Evolutionary conservation across 2,888 invertebrate species (phyloP), one percentile per base, ranked within the genome.

Genomic region (Pseudococcus longispinus): DNA sequence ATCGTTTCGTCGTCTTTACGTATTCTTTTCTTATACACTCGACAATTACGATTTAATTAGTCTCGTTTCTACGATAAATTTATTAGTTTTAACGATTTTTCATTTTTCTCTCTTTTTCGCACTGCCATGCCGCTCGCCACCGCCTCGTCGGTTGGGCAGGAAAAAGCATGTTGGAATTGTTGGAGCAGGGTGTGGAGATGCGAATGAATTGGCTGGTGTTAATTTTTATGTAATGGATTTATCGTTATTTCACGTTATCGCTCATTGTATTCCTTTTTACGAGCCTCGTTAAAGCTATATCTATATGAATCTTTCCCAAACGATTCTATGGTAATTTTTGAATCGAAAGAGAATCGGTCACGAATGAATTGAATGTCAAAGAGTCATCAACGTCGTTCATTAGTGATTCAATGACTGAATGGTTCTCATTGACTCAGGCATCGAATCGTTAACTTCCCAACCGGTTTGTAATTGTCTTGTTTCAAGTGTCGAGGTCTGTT

Each of bases 1-100:
- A 74, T 29, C n/a, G 74, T 74, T n/a, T 37, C 74, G 74, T 74
- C 37, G 32, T 74, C 74, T 74, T 74, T 32, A 32, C 15, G 5
- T 32, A 32, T 74, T 74, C 26, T 37, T 74, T 74, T n/a, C 8
- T 60, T 60, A 11, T 70, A 29, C 29, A 29, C 70, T 15, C 32
- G 32, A 32, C 74, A 74, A 37, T 74, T 74, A 74, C 74, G 32
- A 74, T 74, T 74, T 74, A 74, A 74, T 74, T 74, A 74, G 74
- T 74, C 74, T 74, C 32, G 26, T 74, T 32, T 74, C 65, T 65
- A 65, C 65, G 65, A 65, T 65, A 65, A 65, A 65, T 65, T n/a
- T 65, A 65, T 65, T 65, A 65, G 65, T 23, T 26, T 65, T 65
- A 23, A 26, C 65, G 65, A 65, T 65, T n/a, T 51, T 51, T 51